Conservation (phyloP, 2,797 vertebrate genomes). For the Sebastolobus altivelis region DNA sequence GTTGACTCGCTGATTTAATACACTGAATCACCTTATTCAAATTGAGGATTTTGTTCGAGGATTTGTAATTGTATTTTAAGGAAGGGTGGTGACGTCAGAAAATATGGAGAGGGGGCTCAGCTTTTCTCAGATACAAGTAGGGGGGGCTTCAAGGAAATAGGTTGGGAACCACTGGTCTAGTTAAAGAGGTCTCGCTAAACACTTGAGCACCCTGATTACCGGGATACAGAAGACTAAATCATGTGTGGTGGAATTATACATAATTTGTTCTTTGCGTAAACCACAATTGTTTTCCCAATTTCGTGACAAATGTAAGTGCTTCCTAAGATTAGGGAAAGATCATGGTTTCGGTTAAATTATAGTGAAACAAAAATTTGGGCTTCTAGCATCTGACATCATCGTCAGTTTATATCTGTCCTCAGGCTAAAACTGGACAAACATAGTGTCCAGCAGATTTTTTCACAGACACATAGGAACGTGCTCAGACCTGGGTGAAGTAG, state of each 20-base stretch:
- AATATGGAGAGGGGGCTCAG: too few relatives aligned
- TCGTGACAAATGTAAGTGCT: not conserved
- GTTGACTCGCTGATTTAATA: too few relatives aligned
- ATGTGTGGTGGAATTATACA: not conserved
- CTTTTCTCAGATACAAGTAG: too few relatives aligned
- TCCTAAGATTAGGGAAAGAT: not conserved
- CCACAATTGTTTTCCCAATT: not conserved
- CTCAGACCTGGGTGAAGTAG: slow-evolving; percentile 40
- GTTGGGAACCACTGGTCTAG: too few relatives aligned
- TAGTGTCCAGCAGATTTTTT: not conserved
- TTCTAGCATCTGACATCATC: not conserved
- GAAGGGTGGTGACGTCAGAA: too few relatives aligned
- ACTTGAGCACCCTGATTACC: not conserved
- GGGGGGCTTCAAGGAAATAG: too few relatives aligned
- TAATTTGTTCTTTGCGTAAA: not conserved
- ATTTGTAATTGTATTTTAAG: too few relatives aligned
- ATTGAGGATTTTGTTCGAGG: too few relatives aligned
- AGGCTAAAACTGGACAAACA: slow-evolving; percentile 10
- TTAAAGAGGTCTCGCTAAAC: not conserved
- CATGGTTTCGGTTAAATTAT: not conserved
- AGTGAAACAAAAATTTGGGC: not conserved
- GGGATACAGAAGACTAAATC: not conserved
- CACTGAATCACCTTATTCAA: too few relatives aligned
- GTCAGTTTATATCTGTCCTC: not conserved
- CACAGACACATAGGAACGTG: slow-evolving; percentile 25